Evolutionary conservation across 1,140 invertebrate genomes (phyloP), one percentile per base, ranked within the genome.

Genomic region (Asbolus verrucosus): DNA sequence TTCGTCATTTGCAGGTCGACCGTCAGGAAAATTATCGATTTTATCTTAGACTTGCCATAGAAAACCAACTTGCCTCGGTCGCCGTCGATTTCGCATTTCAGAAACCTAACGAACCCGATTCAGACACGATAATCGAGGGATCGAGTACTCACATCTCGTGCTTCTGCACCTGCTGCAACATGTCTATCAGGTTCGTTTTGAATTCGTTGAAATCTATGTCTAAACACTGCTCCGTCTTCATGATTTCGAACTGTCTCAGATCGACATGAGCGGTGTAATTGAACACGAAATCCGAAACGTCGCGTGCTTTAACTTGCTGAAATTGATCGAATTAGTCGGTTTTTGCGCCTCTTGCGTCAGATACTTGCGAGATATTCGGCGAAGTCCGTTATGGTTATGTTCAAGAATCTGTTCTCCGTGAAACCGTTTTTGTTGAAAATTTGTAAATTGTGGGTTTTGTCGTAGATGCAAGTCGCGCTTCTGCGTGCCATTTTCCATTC

Each of bases 131-230:
- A 31, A 1, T 24, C n/a, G 0, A 39, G 9, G 54, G 3, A 19
- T 11, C 11, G 8, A 27, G 3, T 11, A 39, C 27, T 59, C 27
- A 36, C 31, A 67, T 39, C 16, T 60, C 61, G 4, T 60, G 62
- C 36, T 46, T 65, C 33, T 65, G 41, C 8, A 63, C 65, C 36
- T 69, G 70, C 13, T 66, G 60, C 4, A 72, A 39, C 19, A 72
- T 30, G 18, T 72, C 70, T 13, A 72, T 60, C 11, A 69, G 39
- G 15, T 72, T 66, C 13, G 65, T 33, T n/a, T 65, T 27, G 18
- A 72, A 72, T 19, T 72, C 70, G 13, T 31, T 39, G 21, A 65
- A 72, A 36, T 46, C 38, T 16, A 68, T 72, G n/a, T 72, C 70
- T 9, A 72, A 30, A 31, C 27, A 16, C 36, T 72, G 70, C 13